Evolutionary conservation across 2,113 vertebrate genomes (phyloP).

Genomic region (Numenius arquata): DNA sequence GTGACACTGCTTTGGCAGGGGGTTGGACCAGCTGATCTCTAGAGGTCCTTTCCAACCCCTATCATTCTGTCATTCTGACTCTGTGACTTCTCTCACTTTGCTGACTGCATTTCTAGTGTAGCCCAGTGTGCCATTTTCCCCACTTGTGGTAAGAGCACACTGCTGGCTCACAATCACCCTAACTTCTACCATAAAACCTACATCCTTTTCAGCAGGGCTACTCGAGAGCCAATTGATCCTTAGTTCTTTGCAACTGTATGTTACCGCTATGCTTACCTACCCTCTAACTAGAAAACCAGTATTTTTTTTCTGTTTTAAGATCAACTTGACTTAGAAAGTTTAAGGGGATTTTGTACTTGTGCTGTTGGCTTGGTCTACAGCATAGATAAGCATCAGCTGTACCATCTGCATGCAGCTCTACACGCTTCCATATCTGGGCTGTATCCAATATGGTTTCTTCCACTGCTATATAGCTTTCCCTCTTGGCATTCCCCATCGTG

Average conservation of each 20-base stretch:
- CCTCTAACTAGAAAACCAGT: background rate
- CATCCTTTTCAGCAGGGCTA: background rate
- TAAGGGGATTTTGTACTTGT: background rate
- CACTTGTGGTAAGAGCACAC: background rate
- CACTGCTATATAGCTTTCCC: background rate
- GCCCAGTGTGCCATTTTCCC: background rate
- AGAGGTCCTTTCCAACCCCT: background rate
- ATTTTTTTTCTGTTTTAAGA: background rate
- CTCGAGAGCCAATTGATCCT: background rate
- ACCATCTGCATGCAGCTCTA: background rate
- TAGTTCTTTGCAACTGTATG: background rate
- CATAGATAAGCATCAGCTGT: background rate
- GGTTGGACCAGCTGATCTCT: no score
- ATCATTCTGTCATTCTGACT: background rate
- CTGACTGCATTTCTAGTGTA: background rate
- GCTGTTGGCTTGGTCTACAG: background rate
- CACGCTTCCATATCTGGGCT: fast-evolving
- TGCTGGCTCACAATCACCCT: background rate
- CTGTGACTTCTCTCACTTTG: background rate
- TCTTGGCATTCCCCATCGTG: background rate
- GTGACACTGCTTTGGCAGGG: background rate
- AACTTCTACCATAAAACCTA: background rate
- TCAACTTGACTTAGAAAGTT: background rate
- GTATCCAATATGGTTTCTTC: background rate
- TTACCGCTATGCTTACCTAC: background rate